Percentiles rank a stretch among this genome's conserved stretches.
These are phyloP conservation scores for Halictus ligatus DNA, from an alignment of 2,888 invertebrate genomes.

Conservation along the genomic window DNA sequence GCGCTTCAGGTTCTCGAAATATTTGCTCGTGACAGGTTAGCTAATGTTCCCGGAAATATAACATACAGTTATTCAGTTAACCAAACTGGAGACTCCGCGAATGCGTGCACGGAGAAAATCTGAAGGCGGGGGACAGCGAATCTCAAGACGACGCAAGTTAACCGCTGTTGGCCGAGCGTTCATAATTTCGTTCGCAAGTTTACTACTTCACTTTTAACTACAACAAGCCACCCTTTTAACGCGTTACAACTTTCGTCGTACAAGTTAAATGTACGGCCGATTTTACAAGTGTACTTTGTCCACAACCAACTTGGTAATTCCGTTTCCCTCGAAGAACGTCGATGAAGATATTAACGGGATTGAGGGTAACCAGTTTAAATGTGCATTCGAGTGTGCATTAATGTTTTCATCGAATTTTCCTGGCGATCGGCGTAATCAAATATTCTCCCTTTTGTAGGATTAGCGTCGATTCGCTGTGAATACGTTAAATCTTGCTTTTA, in stretches of 20 bases:
- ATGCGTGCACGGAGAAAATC: conserved; percentile 1
- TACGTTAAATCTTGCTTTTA: background rate
- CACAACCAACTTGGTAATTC: background rate
- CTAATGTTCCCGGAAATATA: conserved; percentile 1
- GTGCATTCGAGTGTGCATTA: background rate
- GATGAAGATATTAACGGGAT: background rate
- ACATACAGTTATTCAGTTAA: background rate
- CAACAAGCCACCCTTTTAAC: background rate
- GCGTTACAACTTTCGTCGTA: background rate
- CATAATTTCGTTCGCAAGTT: conserved; percentile 2
- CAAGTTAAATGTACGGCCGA: conserved; percentile 8
- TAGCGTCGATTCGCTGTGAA: background rate
- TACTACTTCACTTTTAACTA: background rate
- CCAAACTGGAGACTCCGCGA: background rate
- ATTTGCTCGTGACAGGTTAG: conserved; percentile 15
- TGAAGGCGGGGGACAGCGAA: background rate
- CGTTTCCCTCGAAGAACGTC: background rate
- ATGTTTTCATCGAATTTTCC: background rate
- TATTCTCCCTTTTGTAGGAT: background rate
- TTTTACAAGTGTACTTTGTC: background rate
- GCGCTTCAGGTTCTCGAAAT: conserved; percentile 20
- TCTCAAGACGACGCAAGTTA: conserved; percentile 3
- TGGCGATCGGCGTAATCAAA: background rate
- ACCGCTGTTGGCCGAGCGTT: background rate
- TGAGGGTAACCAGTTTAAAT: background rate